Base-by-base conservation (phyloP, 2,888 invertebrate species). In the Scaptomyza cyrtandrae region DNA sequence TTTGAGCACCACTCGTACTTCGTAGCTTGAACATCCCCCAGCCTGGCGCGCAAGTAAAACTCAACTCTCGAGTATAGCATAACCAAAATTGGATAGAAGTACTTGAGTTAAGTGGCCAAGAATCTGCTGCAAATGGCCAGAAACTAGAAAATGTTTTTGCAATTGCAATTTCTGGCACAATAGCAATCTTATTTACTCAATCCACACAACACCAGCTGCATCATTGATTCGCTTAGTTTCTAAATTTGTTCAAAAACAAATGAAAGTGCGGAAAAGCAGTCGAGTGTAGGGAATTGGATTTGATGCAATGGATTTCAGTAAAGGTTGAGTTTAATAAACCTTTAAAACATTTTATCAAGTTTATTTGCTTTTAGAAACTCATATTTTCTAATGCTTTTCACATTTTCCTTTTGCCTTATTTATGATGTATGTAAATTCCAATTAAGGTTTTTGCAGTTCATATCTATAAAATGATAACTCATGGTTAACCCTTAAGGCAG, bases 401-500 rank as follows among this genome's bases (percentile, higher is more conserved):
- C 14, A 16, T 39, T 39, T 39, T 14, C 39, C 13, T 6, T 19
- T 43, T 43, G 44, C 45, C 54, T 66, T 72, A 60, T 73, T 59
- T 68, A 45, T 60, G 53, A 41, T 24, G 73, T 78, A 48, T 24
- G 73, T 87, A 81, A 87, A 82, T 87, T 72, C 46, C 79, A 81
- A 81, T 87, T 85, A 81, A 19, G 63, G 33, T 10, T 41, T 41
- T 45, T 61, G 46, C 70, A 75, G 61, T 62, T 72, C 46, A 53
- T 59, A 39, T 39, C 9, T 33, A 59, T 66, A 49, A 72, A 66
- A 61, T 46, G 50, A 45, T 69, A 71, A 74, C 57, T 80, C 65
- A 59, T 77, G 57, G 74, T 80, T 80, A 74, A 53, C 70, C 65
- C 61, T 44, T 35, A 9, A 73, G 78, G 68, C 73, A 62, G 58